Percentiles rank a stretch among this genome's conserved stretches.
phyloP scores from a whole-genome alignment of 2,113 vertebrate genomes.

The Spea bombifrons region DNA sequence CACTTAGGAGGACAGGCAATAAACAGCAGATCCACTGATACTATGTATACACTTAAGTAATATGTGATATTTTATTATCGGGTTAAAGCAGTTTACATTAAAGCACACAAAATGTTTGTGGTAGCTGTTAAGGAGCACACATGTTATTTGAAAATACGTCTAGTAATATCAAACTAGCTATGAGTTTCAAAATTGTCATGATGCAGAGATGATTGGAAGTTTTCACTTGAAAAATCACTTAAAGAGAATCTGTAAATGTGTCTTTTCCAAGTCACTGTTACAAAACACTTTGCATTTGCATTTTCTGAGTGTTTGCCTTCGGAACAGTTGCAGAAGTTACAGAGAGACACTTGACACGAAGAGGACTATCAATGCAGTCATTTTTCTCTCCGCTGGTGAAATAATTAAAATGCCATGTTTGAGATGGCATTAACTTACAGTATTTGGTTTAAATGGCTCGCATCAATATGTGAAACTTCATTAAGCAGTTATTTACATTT shows the following conservation, averaged over 20 bases:
- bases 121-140: too few species aligned
- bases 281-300: not conserved
- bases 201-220: not conserved
- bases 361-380: constrained; percentile 1
- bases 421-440: constrained; percentile 13
- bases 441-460: constrained; percentile 1
- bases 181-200: not conserved
- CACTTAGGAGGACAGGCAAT: too few species aligned
- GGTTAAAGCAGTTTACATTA: too few species aligned
- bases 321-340: not conserved
- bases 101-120: too few species aligned
- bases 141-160: too few species aligned
- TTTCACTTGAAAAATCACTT: constrained; percentile 10
- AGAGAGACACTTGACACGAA: not conserved
- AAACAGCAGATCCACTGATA: too few species aligned
- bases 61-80: too few species aligned
- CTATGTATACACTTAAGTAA: too few species aligned
- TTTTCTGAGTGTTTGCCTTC: not conserved
- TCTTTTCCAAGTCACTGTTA: not conserved
- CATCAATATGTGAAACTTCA: constrained; percentile 15
- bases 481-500: constrained; percentile 10
- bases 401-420: constrained; percentile 26
- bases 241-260: not conserved
- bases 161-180: not conserved
- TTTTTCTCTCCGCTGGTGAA: constrained; percentile 8